phyloP scores from a whole-genome alignment of 2,888 invertebrate species.

The Arctia plantaginis region DNA sequence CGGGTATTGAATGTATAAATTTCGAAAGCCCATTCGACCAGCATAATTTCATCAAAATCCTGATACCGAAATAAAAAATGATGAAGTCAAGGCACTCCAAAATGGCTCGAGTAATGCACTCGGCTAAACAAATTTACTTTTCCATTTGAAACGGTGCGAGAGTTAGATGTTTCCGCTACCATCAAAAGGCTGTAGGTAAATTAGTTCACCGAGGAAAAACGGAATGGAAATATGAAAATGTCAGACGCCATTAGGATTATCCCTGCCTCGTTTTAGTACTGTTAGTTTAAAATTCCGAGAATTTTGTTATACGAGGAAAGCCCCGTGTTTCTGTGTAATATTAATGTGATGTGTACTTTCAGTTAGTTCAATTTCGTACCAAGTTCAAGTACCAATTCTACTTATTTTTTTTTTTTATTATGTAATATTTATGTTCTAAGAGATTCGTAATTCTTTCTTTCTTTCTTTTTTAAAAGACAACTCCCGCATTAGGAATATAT shows the following conservation, averaged over 20 bases:
- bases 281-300: constrained; percentile 43
- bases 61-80: constrained; percentile 26
- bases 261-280: constrained; percentile 42
- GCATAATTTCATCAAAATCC: constrained; percentile 21
- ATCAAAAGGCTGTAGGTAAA: constrained; percentile 51
- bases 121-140: constrained; percentile 54
- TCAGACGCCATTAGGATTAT: constrained; percentile 48
- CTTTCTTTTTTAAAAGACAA: no score
- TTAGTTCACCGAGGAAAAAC: constrained; percentile 48
- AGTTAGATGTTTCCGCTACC: constrained; percentile 39
- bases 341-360: background rate
- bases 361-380: background rate
- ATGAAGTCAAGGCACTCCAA: constrained; percentile 33
- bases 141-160: constrained; percentile 42
- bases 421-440: background rate
- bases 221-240: constrained; percentile 50
- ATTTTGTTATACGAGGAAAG: background rate
- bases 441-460: no score
- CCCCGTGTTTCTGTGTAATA: background rate
- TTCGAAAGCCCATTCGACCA: constrained; percentile 7
- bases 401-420: no score
- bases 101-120: constrained; percentile 58
- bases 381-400: no score
- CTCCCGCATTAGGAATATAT: no score
- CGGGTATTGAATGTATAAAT: background rate